These are phyloP conservation scores for Callipepla californica DNA, from an alignment of 2,113 vertebrate genomes.

Conservation along the genomic window DNA sequence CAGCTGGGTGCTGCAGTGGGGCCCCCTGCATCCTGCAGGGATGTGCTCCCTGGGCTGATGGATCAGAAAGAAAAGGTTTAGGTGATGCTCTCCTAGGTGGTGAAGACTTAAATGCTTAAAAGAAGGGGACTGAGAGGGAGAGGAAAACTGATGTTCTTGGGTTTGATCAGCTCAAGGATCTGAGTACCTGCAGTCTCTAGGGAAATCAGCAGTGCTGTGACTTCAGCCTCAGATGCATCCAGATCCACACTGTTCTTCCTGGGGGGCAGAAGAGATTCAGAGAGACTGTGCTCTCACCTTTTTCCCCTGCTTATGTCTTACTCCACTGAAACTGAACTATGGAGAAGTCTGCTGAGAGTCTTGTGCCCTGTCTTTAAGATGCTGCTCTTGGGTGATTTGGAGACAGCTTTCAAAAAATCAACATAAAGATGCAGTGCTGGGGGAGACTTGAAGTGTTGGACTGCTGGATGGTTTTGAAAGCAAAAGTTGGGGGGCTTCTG, in stretches of 20 bases:
- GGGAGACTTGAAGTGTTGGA: not conserved
- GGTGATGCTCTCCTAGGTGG: not conserved
- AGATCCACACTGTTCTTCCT: not conserved
- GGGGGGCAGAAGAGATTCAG: not conserved
- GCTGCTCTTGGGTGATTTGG: not conserved
- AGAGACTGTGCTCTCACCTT: not conserved
- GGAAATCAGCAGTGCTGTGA: not conserved
- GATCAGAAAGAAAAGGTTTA: not conserved
- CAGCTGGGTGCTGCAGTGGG: not conserved
- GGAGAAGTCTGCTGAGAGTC: not conserved
- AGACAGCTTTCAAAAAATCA: not conserved
- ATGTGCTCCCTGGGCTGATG: not conserved
- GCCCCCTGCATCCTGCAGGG: not conserved
- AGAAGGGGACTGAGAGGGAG: not conserved
- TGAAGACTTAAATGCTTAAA: not conserved
- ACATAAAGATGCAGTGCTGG: not conserved
- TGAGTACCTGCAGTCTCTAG: not conserved
- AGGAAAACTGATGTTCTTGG: not conserved
- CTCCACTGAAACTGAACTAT: not conserved
- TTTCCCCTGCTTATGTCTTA: not conserved
- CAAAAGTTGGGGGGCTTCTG: not conserved
- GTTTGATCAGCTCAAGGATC: not conserved
- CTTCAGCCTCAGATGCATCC: not conserved
- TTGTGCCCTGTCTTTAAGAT: not conserved
- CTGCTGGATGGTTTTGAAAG: not conserved